Evolutionary conservation across 2,113 vertebrate species (phyloP), one percentile per base, ranked within the genome.

Genomic region (Bos javanicus): DNA sequence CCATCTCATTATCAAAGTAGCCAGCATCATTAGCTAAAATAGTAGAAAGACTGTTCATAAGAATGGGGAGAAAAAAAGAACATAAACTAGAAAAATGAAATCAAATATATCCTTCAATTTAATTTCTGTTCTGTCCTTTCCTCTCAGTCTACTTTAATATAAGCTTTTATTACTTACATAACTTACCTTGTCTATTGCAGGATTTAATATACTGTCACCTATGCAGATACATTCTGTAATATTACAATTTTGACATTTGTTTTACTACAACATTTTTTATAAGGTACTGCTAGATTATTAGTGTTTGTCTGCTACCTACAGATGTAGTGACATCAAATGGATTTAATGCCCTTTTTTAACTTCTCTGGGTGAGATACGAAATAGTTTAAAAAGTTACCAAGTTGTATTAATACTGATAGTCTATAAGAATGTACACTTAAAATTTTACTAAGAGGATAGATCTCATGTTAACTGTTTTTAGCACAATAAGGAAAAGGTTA

Each of bases 21-120:
- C 99, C 99, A 2, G 99, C 99, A 10, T 99, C 99, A 0, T 99
- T 99, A 98, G 99, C 99, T 99, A 98, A 87, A 97, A 92, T 0
- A 96, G 50, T 11, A 95, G 46, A 95, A 93, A 88, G 26, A 59
- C 64, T 91, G 91, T 52, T 46, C 11, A 5, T 76, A 94, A 96
- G 59, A 54, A 59, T 46, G 43, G 50, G 39, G 64, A 83, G 57
- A 90, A 92, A 71, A 56, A 64, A 87, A 60, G 13, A 74, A 87
- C 21, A 71, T 2, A 92, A 48, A 82, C 6, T 26, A 54, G 43
- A 23, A 50, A 89, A 94, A 95, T 25, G 2, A 95, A 92, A 74
- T 60, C 60, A 89, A 36, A 17, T 6, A 25, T 1, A 33, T 9
- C 33, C 26, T 96, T 87, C n/a, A 4, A 17, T 43, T 50, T 81